Conservation (phyloP, 2,113 vertebrate species). For the Dasyurus viverrinus region DNA sequence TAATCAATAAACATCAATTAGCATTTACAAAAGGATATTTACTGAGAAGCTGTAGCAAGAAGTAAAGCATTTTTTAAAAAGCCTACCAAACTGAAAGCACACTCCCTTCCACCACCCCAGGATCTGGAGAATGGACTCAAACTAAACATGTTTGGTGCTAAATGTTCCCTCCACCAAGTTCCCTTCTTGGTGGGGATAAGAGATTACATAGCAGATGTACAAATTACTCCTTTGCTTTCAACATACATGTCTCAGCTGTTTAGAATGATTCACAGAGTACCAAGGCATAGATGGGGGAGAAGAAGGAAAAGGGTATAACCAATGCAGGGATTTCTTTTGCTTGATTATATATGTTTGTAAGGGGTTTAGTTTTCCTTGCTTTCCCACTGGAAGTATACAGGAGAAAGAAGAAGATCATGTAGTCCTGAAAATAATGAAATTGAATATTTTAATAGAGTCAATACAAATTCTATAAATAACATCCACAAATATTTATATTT, state of each 20-base stretch:
- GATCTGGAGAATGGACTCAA: neutral
- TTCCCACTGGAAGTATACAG: neutral
- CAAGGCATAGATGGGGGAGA: neutral
- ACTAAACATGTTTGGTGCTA: neutral
- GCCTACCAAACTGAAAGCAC: neutral
- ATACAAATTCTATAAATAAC: neutral
- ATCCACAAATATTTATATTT: neutral
- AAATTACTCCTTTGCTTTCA: neutral
- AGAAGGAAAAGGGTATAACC: too few relatives aligned
- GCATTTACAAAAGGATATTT: neutral
- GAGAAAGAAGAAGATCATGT: neutral
- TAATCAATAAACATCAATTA: neutral
- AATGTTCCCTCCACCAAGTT: neutral
- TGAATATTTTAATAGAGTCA: neutral
- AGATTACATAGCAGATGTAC: neutral
- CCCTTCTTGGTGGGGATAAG: neutral
- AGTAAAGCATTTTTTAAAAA: neutral
- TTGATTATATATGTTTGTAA: neutral
- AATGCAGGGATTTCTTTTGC: too few relatives aligned
- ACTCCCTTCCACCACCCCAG: neutral
- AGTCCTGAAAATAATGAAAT: neutral
- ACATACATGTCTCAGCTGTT: neutral
- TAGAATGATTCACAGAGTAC: neutral
- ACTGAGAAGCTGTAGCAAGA: neutral
- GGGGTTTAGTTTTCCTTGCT: neutral